phyloP scores from a whole-genome alignment of 2,113 vertebrate species.

The Coracopsis vasa region DNA sequence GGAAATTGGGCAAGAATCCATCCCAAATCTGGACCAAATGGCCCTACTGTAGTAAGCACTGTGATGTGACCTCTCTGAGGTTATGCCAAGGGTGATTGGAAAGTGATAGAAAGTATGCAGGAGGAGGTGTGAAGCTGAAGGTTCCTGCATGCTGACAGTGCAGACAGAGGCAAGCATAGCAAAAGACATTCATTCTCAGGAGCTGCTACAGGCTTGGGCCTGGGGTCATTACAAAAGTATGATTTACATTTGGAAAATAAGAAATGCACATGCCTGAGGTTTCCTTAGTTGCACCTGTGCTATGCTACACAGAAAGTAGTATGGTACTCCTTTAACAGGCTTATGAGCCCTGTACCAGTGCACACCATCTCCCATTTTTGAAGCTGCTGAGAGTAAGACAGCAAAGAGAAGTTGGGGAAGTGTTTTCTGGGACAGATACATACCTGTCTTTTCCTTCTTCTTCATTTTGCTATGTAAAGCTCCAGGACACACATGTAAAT shows the following conservation, averaged over 20 bases:
- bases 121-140: not conserved
- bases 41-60: not conserved
- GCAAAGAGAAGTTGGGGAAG: rapidly evolving
- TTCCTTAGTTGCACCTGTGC: not conserved
- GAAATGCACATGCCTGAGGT: not conserved
- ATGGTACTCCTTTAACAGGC: not conserved
- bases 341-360: not conserved
- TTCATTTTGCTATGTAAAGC: not conserved
- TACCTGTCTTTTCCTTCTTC: not conserved
- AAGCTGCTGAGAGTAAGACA: not conserved
- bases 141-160: not conserved
- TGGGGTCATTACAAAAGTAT: not conserved
- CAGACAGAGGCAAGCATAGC: not conserved
- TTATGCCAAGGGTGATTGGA: not conserved
- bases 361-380: not conserved
- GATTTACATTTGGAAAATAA: conserved; percentile 10
- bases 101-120: not conserved
- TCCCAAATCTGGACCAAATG: not conserved
- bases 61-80: not conserved
- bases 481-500: not conserved
- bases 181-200: not conserved
- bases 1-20: not conserved
- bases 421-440: not conserved
- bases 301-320: not conserved
- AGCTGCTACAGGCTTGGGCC: not conserved